These are phyloP conservation scores for Anastrepha ludens DNA, from an alignment of 1,140 invertebrate species.

Conservation along the genomic window DNA sequence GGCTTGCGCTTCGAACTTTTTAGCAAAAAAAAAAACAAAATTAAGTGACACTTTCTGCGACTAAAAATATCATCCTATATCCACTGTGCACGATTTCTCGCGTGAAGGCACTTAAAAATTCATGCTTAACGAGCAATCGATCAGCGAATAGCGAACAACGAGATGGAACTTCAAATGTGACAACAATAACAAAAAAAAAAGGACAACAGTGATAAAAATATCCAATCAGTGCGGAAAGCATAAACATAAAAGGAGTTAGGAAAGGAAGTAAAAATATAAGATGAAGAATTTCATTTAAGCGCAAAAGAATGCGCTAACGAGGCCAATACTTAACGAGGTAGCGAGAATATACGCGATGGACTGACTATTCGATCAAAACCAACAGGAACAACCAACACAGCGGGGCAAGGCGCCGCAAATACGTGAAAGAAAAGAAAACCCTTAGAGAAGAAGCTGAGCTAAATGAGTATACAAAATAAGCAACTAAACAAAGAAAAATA, in stretches of 20 bases:
- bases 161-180: conserved; percentile 46
- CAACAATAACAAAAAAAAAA: conserved; percentile 16
- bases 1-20: too few relatives aligned
- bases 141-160: conserved; percentile 32
- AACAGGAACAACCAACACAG: neutral
- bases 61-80: neutral
- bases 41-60: neutral
- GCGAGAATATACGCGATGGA: neutral
- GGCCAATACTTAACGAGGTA: neutral
- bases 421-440: neutral
- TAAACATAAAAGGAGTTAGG: conserved; percentile 46
- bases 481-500: neutral
- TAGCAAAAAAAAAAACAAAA: too few relatives aligned
- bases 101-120: conserved; percentile 29
- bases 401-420: neutral
- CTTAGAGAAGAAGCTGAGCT: neutral
- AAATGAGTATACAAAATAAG: neutral
- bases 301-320: conserved; percentile 51
- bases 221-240: conserved; percentile 19
- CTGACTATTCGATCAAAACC: neutral
- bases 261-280: conserved; percentile 23
- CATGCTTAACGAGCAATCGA: conserved; percentile 48
- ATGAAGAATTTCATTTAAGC: conserved; percentile 29
- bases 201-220: neutral
- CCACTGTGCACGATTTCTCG: conserved; percentile 1